These are phyloP conservation scores for Sphenopsis melanotis DNA, from an alignment of 2,797 vertebrate species.

Conservation along the genomic window DNA sequence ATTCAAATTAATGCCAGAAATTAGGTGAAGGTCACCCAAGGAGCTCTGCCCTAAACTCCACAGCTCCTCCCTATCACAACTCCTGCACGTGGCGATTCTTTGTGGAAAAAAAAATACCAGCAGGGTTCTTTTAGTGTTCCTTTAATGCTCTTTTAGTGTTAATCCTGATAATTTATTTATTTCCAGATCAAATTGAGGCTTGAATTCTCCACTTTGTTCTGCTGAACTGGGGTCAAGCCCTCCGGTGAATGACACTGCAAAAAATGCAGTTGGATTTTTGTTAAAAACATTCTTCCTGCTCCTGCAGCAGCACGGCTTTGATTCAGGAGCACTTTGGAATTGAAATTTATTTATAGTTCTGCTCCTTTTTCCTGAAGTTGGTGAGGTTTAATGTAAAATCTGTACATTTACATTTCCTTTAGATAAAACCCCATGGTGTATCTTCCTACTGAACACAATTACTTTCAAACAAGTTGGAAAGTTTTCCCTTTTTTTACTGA, in stretches of 20 bases:
- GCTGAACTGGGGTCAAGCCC: background rate
- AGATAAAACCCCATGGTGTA: rapidly evolving
- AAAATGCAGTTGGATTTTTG: rapidly evolving
- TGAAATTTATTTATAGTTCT: background rate
- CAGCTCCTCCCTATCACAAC: rapidly evolving
- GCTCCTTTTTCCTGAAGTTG: background rate
- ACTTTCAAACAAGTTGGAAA: background rate
- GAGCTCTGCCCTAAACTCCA: background rate
- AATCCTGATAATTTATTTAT: background rate
- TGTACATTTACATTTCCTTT: background rate
- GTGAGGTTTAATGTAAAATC: background rate
- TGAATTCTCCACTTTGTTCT: background rate
- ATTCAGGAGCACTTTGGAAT: background rate
- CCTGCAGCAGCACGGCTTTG: background rate
- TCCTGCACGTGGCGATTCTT: rapidly evolving
- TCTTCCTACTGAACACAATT: background rate
- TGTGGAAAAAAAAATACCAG: background rate
- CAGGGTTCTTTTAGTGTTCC: rapidly evolving
- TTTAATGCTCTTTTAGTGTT: background rate
- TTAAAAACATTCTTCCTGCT: background rate
- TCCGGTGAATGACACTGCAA: background rate
- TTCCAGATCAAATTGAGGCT: background rate
- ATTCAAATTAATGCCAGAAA: constrained; percentile 53
- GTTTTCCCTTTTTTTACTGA: background rate
- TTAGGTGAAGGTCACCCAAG: constrained; percentile 58